phyloP scores from a whole-genome alignment of 2,797 vertebrate species.

The Epinephelus malabaricus region DNA sequence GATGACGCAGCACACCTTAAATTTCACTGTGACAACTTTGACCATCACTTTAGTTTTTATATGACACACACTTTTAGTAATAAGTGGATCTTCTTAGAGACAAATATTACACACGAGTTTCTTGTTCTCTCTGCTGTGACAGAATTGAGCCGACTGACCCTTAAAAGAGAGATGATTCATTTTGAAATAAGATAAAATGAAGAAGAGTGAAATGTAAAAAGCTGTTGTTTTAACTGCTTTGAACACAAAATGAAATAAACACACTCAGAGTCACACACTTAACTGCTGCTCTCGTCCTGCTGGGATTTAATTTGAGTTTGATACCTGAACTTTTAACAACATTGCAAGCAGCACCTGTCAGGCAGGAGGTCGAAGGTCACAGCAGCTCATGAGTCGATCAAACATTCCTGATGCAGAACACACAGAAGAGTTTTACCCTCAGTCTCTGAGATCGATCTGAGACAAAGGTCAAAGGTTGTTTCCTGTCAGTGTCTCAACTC shows the following conservation, averaged over 20 bases:
- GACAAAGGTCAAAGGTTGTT: constrained; percentile 62
- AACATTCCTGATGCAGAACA: constrained; percentile 36
- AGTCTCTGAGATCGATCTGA: constrained; percentile 35
- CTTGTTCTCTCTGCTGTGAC: not conserved
- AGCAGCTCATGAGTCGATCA: constrained; percentile 26
- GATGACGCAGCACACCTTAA: too few species aligned
- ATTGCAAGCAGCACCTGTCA: not conserved
- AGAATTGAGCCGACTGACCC: not conserved
- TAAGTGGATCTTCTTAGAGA: too few species aligned
- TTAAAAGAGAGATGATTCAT: rapidly evolving
- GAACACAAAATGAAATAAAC: too few species aligned
- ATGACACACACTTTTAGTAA: too few species aligned
- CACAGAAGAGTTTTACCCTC: constrained; percentile 17
- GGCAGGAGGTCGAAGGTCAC: constrained; percentile 35
- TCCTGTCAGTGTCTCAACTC: constrained; percentile 54
- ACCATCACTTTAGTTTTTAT: too few species aligned
- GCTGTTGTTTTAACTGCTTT: not conserved
- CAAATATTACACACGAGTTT: too few species aligned
- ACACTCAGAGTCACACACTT: too few species aligned
- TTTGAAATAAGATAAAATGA: not conserved
- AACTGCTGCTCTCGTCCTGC: too few species aligned
- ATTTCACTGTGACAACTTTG: too few species aligned
- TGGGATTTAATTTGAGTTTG: not conserved
- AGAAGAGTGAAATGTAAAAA: not conserved
- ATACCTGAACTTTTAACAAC: not conserved